Evolutionary conservation across 2,113 vertebrate species (phyloP), one percentile per base, ranked within the genome.

Genomic region (Saguinus imperator): DNA sequence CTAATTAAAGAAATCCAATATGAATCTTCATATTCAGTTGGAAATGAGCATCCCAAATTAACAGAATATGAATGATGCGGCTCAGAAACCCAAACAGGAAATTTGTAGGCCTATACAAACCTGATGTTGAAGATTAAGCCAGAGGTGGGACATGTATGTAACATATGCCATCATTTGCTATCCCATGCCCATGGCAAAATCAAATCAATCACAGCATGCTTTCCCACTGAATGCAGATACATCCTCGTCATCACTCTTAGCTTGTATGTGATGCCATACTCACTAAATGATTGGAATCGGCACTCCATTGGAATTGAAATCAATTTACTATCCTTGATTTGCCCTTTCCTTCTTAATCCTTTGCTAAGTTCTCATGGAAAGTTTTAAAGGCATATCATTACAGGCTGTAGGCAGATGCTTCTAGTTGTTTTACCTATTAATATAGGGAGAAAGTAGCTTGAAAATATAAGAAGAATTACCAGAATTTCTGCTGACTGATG

Each of bases 401-500:
- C 95, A 75, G 87, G 21, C 89, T 85, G 11, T 14, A 61, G 57
- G 48, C 92, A 94, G 87, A 86, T 91, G 77, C 82, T 68, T 91
- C 14, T 88, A 82, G 45, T 73, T 81, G 25, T 64, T 93, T 77
- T 95, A 84, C 92, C 95, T 86, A 97, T 92, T 92, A 97, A 79
- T 92, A 81, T 80, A 87, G 81, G 66, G 45, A 95, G 89, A 92
- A 88, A 58, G 68, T 96, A 52, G 32, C 75, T 97, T 92, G 40
- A 75, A 95, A 87, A 97, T 29, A 87, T 92, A 57, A 90, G 97
- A 95, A 25, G 3, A 10, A 0, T 79, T 93, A 89, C 50, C 87
- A 83, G 43, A 96, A 98, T 95, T 97, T 95, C 84, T 97, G 87
- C 88, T 97, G 97, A 97, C 89, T 94, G 92, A 97, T 92, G 89